Evolutionary conservation across 2,888 invertebrate species (phyloP).

Genomic region (Synergus laeviventris): DNA sequence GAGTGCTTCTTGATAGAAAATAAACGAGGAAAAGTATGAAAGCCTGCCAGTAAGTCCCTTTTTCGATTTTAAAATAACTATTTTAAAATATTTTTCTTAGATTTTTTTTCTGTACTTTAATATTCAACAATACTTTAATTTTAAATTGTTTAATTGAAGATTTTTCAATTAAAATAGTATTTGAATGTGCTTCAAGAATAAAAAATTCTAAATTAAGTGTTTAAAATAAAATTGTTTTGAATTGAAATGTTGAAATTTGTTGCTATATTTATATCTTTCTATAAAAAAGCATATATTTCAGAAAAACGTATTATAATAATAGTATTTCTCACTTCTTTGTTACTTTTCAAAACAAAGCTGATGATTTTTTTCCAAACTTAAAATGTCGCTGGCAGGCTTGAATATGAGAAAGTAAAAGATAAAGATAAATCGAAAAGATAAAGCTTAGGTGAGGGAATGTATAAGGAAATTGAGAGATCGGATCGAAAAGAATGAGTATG

Average conservation of each 20-base stretch:
- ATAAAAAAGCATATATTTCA: not conserved
- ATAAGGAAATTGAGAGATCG: conserved; percentile 29
- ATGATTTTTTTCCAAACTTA: not conserved
- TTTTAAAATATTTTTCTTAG: not conserved
- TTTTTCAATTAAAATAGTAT: not conserved
- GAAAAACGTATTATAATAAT: not conserved
- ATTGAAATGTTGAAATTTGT: too few relatives aligned
- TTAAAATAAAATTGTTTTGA: too few relatives aligned
- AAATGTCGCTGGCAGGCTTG: not conserved
- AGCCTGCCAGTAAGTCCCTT: not conserved
- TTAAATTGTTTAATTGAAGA: not conserved
- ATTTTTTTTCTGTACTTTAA: not conserved
- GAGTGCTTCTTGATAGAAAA: conserved; percentile 48
- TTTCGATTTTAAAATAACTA: not conserved
- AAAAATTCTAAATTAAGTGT: too few relatives aligned
- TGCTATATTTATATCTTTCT: too few relatives aligned
- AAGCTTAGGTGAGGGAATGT: conserved; percentile 34
- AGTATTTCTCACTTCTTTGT: not conserved
- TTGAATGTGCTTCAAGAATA: not conserved
- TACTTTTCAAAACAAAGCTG: not conserved
- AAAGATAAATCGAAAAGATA: conserved; percentile 36
- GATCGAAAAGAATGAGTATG: conserved; percentile 38
- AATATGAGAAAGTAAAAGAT: conserved; percentile 15
- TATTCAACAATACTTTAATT: not conserved
- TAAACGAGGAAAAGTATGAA: not conserved